A percentile compares a stretch with the other conserved stretches of the same genome.
These are phyloP conservation scores for Rhizoglyphus robini DNA, from an alignment of 1,140 invertebrate species.

Conservation along the genomic window DNA sequence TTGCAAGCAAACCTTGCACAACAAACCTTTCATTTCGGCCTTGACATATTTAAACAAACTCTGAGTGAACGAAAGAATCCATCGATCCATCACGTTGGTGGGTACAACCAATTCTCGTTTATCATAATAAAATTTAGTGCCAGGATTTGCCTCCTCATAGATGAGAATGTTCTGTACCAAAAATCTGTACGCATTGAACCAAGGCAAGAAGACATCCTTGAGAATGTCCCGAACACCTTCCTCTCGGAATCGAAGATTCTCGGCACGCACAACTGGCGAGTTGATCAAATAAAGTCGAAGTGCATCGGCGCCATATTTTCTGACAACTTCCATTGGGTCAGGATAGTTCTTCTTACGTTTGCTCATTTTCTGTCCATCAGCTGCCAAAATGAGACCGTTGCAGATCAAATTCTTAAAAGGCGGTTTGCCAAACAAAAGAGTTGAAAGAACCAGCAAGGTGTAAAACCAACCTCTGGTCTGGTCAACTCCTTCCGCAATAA, in stretches of 20 bases:
- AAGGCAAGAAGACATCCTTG: constrained; percentile 95
- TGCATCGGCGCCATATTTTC: constrained; percentile 93
- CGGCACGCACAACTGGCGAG: constrained; percentile 91
- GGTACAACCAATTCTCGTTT: constrained; percentile 27
- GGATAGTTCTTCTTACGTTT: constrained; percentile 99
- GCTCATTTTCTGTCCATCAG: constrained; percentile 98
- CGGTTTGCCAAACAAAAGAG: constrained; percentile 85
- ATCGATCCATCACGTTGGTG: constrained; percentile 85
- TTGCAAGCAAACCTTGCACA: constrained; percentile 1
- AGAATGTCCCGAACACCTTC: constrained; percentile 89
- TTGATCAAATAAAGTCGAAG: constrained; percentile 90
- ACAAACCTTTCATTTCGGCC: constrained; percentile 63
- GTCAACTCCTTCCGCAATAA: constrained; percentile 97
- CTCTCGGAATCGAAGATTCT: constrained; percentile 92
- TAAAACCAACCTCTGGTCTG: constrained; percentile 99
- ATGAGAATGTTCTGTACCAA: constrained; percentile 81
- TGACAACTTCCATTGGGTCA: constrained; percentile 77
- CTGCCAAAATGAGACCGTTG: constrained; percentile 84
- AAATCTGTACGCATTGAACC: constrained; percentile 97
- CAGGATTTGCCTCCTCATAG: constrained; percentile 44
- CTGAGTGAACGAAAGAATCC: constrained; percentile 94
- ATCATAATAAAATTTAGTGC: constrained; percentile 10
- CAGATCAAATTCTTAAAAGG: constrained; percentile 96
- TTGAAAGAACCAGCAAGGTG: constrained; percentile 87
- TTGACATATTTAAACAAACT: constrained; percentile 73